Conservation (phyloP, 2,797 vertebrate genomes). For the Acanthornis magna region DNA sequence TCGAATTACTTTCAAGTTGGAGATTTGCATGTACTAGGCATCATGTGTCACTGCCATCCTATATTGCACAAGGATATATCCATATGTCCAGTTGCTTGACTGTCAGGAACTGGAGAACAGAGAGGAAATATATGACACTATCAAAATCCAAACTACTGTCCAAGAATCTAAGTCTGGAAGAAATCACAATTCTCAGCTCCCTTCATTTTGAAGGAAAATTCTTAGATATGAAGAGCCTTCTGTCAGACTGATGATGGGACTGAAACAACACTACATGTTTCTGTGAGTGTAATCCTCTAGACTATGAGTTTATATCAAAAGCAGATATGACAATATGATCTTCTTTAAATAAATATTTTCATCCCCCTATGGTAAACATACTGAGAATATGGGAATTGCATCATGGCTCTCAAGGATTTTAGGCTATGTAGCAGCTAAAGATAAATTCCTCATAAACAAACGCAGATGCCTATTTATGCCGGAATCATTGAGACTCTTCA, state of each 20-base stretch:
- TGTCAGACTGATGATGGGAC: background rate
- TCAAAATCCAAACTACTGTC: background rate
- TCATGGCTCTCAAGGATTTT: background rate
- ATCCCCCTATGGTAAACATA: background rate
- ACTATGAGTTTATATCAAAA: background rate
- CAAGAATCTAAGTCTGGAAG: background rate
- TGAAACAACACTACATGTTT: background rate
- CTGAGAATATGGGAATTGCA: background rate
- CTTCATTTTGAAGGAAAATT: background rate
- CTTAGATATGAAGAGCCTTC: background rate
- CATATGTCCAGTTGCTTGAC: background rate
- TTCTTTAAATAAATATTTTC: background rate
- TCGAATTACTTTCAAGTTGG: conserved; percentile 1
- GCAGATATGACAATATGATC: background rate
- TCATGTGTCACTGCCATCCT: background rate
- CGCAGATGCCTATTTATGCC: background rate
- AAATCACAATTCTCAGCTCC: background rate
- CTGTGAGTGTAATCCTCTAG: background rate
- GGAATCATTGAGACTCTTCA: background rate
- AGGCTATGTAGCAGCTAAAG: background rate
- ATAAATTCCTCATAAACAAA: background rate
- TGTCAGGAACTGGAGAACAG: background rate
- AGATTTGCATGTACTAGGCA: background rate
- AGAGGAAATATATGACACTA: background rate
- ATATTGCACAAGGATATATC: background rate